These are phyloP conservation scores for Myotis vivesi DNA, from an alignment of 2,797 vertebrate species.

Conservation along the genomic window DNA sequence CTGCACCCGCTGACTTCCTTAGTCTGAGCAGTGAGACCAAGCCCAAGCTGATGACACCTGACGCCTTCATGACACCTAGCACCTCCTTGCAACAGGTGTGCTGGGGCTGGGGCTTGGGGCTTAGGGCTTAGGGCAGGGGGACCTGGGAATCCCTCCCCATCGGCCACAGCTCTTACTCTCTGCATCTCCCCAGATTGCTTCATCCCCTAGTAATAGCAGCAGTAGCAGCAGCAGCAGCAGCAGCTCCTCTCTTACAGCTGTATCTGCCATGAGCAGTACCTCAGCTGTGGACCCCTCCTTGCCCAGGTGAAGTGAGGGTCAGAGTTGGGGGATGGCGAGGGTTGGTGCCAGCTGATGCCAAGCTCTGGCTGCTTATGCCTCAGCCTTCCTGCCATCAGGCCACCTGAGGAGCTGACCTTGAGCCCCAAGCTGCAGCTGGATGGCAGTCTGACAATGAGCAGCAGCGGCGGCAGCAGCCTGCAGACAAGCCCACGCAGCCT, in stretches of 20 bases:
- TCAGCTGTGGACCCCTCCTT: constrained; percentile 87
- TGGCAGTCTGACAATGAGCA: constrained; percentile 82
- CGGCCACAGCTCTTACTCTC: neutral
- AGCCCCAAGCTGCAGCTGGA: constrained; percentile 92
- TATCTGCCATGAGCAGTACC: constrained; percentile 92
- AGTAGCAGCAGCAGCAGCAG: constrained; percentile 86
- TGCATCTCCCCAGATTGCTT: constrained; percentile 86
- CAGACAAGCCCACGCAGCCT: constrained; percentile 89
- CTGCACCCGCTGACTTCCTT: constrained; percentile 92
- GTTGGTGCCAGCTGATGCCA: neutral
- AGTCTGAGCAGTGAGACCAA: constrained; percentile 88
- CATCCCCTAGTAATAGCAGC: constrained; percentile 84
- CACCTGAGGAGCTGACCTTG: constrained; percentile 90
- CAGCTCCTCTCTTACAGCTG: constrained; percentile 92
- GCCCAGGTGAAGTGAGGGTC: constrained; percentile 85
- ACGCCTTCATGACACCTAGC: constrained; percentile 98
- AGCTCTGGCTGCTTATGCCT: constrained; percentile 11
- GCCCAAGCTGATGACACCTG: constrained; percentile 97
- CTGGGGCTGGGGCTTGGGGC: neutral
- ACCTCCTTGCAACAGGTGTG: constrained; percentile 90
- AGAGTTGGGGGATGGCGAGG: neutral
- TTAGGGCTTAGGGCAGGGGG: neutral
- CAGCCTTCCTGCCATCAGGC: constrained; percentile 81
- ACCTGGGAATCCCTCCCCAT: neutral
- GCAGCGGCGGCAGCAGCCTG: constrained; percentile 83